Percentiles rank a stretch among this genome's conserved stretches.
Conservation (phyloP, 2,113 vertebrate species). For the Glaucidium brasilianum region DNA sequence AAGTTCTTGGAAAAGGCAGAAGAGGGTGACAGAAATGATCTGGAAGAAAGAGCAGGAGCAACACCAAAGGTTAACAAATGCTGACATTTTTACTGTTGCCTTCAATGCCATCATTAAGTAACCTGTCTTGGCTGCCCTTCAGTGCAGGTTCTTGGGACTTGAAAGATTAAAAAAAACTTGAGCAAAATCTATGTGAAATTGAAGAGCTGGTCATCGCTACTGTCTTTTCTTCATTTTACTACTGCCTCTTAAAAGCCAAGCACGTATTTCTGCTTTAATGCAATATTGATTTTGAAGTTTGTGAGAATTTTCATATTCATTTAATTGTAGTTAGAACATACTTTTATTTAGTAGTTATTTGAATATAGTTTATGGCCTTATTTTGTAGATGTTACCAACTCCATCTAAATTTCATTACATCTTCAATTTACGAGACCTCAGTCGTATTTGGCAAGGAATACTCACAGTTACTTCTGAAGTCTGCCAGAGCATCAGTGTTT, state of each 20-base stretch:
- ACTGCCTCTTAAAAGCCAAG: neutral
- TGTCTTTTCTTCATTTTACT: neutral
- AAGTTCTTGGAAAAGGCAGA: neutral
- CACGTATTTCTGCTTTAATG: neutral
- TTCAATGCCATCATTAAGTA: neutral
- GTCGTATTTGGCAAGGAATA: constrained; percentile 86
- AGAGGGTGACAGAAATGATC: neutral
- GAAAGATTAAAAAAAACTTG: neutral
- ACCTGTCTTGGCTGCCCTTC: neutral
- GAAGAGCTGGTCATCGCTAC: neutral
- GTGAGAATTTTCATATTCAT: neutral
- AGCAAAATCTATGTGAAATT: neutral
- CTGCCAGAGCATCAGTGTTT: constrained; percentile 70
- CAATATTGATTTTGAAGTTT: neutral
- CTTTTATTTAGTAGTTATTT: neutral
- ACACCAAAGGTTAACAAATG: neutral
- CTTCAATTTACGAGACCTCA: constrained; percentile 86
- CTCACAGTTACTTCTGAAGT: constrained; percentile 75
- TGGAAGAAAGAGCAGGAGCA: neutral
- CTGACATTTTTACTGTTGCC: neutral
- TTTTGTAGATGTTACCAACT: constrained; percentile 83
- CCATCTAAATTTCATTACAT: constrained; percentile 88
- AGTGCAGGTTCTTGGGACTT: neutral
- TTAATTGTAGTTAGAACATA: neutral
- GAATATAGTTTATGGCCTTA: neutral